Conservation (phyloP, 2,113 vertebrate species). For the Plestiodon gilberti region DNA sequence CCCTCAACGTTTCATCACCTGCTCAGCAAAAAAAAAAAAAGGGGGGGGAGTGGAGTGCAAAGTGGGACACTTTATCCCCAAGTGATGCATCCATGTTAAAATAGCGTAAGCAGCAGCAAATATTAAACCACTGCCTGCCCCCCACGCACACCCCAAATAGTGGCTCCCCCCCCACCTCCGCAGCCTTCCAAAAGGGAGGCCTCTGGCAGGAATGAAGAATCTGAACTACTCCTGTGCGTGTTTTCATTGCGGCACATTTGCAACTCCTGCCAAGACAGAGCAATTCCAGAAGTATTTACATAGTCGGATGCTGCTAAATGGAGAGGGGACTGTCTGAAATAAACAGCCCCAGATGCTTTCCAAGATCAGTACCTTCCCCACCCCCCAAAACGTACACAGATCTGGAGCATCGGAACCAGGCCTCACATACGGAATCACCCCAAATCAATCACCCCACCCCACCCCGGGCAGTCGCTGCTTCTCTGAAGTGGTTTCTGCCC, state of each 20-base stretch:
- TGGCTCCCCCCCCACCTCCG: not conserved
- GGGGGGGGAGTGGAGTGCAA: not conserved
- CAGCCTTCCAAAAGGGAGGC: not conserved
- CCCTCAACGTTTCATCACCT: too few relatives aligned
- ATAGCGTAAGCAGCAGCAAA: not conserved
- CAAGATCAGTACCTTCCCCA: not conserved
- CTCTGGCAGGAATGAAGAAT: constrained; percentile 16
- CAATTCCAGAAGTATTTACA: not conserved
- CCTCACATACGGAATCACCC: too few relatives aligned
- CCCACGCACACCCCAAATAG: not conserved
- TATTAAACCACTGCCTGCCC: not conserved
- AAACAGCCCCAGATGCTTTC: not conserved
- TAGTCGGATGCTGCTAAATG: too few relatives aligned
- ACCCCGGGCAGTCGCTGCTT: too few relatives aligned
- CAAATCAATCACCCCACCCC: too few relatives aligned
- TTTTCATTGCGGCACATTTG: not conserved
- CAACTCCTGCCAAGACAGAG: not conserved
- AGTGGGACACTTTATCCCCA: not conserved
- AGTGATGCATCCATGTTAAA: not conserved
- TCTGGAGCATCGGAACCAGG: too few relatives aligned
- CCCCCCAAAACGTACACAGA: too few relatives aligned
- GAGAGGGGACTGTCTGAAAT: not conserved
- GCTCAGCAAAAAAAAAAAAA: not conserved
- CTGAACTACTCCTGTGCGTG: not conserved
- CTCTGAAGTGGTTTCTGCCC: too few relatives aligned